Evolutionary conservation across 2,113 vertebrate species (phyloP).

Genomic region (Eolophus roseicapilla): DNA sequence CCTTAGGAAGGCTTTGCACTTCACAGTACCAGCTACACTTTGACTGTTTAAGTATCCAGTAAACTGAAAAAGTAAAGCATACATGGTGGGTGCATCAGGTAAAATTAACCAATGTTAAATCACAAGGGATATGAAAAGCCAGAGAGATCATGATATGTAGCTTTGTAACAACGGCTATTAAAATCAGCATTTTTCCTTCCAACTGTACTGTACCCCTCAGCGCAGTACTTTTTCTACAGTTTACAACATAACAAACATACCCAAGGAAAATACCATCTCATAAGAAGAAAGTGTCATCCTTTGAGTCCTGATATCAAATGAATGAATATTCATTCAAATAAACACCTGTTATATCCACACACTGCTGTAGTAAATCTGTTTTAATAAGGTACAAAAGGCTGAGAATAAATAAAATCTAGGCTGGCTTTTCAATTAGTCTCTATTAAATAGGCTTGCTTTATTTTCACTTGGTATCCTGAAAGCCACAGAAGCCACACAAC

Average conservation of each 20-base stretch:
- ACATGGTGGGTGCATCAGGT: not conserved
- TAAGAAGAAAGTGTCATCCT: conserved; percentile 51
- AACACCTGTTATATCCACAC: conserved; percentile 57
- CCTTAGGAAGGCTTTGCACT: not conserved
- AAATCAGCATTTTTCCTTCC: conserved; percentile 36
- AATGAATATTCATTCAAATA: conserved; percentile 66
- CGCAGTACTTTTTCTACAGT: not conserved
- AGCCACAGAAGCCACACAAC: not conserved
- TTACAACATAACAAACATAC: conserved; percentile 8
- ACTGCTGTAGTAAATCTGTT: conserved; percentile 31
- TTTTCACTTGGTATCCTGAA: not conserved
- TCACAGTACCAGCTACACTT: conserved; percentile 11
- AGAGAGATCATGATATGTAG: not conserved
- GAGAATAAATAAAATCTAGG: not conserved
- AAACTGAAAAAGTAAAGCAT: conserved; percentile 18
- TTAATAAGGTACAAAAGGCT: conserved; percentile 37
- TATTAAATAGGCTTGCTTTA: conserved; percentile 8
- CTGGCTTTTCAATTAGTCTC: conserved; percentile 42
- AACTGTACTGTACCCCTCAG: not conserved
- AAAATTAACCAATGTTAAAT: conserved; percentile 7
- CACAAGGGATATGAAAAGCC: not conserved
- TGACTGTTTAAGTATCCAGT: not conserved
- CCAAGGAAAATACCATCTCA: conserved; percentile 40
- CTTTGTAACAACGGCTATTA: conserved; percentile 26
- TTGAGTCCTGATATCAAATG: conserved; percentile 29